Evolutionary conservation across 2,113 vertebrate species (phyloP), one percentile per base, ranked within the genome.

Genomic region (Hymenochirus boettgeri): DNA sequence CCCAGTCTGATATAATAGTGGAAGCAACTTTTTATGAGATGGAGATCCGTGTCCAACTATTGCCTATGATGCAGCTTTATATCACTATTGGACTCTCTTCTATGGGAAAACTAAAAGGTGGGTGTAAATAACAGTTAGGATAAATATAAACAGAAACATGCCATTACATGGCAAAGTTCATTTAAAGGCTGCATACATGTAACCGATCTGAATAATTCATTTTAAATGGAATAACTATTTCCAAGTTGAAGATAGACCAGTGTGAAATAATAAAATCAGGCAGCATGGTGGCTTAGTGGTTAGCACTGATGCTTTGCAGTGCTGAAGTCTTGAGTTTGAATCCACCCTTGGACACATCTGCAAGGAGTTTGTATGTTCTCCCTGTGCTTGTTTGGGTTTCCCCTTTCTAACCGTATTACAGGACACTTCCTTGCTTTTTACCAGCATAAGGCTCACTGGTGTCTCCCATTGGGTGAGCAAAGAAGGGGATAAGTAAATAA

Each of bases 41-140:
- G 62, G 80, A 85, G 65, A 17, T 95, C 12, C 70, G 81, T 27
- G 26, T 98, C 29, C 93, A 96, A 76, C 80, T 93, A 0, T 45
- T 70, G 2, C 95, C 96, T 2, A 1, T 74, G 25, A 93, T 98
- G 95, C 95, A 99, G 74, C 64, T 91, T 51, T 93, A 87, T 15
- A 42, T 42, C 17, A 42, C 12, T n/a, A 17, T 15, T 42, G 39
- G 39, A 42, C 5, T 42, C 15, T n/a, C 15, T 42, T 13, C 39
- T n/a, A 42, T 42, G 13, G 39, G 1, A 42, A 15, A 42, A 42
- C 39, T 42, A 4, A 42, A 42, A 42, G 39, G 39, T 42, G 2
- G 39, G 39, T 42, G 29, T 6, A 6, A 6, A n/a, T 5, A 42
- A 17, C 13, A 42, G 13, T 42, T 42, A 1, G 37, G 37, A 42